Percentiles rank a stretch among this genome's conserved stretches.
phyloP scores from a whole-genome alignment of 2,888 invertebrate species.

The Nemurella pictetii region DNA sequence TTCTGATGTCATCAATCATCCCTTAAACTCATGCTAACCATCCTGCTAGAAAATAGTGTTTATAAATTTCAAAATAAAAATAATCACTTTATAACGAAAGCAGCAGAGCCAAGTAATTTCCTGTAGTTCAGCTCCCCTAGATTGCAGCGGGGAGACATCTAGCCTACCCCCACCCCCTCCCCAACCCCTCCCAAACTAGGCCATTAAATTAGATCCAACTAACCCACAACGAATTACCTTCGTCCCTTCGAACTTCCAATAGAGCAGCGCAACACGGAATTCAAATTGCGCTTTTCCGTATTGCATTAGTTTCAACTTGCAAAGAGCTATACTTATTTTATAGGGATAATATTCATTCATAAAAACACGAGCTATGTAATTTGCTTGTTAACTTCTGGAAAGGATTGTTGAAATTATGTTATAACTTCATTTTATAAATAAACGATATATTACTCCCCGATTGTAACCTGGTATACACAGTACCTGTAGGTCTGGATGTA shows the following conservation, averaged over 20 bases:
- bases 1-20: constrained; percentile 2
- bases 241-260: not conserved
- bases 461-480: not conserved
- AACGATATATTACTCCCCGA: not conserved
- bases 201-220: constrained; percentile 22
- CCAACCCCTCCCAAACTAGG: not conserved
- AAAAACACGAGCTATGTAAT: not conserved
- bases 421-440: not conserved
- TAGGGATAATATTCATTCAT: not conserved
- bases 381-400: not conserved
- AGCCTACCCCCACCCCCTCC: not conserved
- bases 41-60: not conserved
- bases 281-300: constrained; percentile 16
- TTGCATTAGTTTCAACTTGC: constrained; percentile 7
- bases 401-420: not conserved
- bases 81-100: constrained; percentile 21
- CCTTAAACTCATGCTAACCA: not conserved
- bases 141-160: not conserved
- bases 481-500: too few relatives aligned
- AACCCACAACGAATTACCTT: not conserved
- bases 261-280: not conserved
- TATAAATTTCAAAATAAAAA: constrained; percentile 5
- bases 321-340: not conserved
- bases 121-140: not conserved
- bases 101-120: constrained; percentile 3